phyloP scores from a whole-genome alignment of 1,140 invertebrate species.

The Hirudo medicinalis region DNA sequence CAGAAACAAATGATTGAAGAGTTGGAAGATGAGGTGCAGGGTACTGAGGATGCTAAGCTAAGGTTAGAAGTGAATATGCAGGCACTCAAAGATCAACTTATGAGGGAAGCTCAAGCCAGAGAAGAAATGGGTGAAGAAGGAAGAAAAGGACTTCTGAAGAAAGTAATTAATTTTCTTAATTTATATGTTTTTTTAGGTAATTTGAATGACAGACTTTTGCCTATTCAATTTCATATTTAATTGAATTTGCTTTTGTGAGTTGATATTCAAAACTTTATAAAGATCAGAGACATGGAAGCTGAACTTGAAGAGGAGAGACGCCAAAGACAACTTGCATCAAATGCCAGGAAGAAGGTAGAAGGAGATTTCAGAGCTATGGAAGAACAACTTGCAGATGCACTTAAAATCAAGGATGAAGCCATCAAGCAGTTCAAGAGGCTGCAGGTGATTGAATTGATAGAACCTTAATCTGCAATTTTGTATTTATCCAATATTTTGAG shows the following conservation, averaged over 20 bases:
- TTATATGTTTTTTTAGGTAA: neutral
- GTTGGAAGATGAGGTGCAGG: slow-evolving; percentile 89
- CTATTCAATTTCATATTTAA: no score
- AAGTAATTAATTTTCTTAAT: slow-evolving; percentile 39
- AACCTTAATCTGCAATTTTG: no score
- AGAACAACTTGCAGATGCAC: slow-evolving; percentile 82
- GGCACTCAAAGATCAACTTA: slow-evolving; percentile 81
- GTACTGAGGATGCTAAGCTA: slow-evolving; percentile 90
- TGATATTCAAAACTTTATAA: neutral
- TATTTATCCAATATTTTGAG: no score
- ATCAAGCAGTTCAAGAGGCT: slow-evolving; percentile 87
- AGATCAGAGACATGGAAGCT: slow-evolving; percentile 73
- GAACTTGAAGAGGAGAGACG: slow-evolving; percentile 93
- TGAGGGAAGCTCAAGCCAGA: slow-evolving; percentile 74
- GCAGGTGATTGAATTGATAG: slow-evolving; percentile 43
- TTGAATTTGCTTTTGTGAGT: no score
- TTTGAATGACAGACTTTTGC: no score
- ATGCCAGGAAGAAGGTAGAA: slow-evolving; percentile 82
- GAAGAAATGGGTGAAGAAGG: slow-evolving; percentile 95
- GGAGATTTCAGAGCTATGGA: slow-evolving; percentile 85
- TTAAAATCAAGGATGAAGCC: slow-evolving; percentile 93
- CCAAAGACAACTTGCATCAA: slow-evolving; percentile 71
- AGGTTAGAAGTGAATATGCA: slow-evolving; percentile 94
- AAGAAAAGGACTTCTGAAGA: slow-evolving; percentile 75
- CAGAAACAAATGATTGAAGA: slow-evolving; percentile 89